A percentile compares a stretch with the other conserved stretches of the same genome.
These are phyloP conservation scores for Drosophila stalkeri DNA, from an alignment of 2,888 invertebrate species.

Conservation along the genomic window DNA sequence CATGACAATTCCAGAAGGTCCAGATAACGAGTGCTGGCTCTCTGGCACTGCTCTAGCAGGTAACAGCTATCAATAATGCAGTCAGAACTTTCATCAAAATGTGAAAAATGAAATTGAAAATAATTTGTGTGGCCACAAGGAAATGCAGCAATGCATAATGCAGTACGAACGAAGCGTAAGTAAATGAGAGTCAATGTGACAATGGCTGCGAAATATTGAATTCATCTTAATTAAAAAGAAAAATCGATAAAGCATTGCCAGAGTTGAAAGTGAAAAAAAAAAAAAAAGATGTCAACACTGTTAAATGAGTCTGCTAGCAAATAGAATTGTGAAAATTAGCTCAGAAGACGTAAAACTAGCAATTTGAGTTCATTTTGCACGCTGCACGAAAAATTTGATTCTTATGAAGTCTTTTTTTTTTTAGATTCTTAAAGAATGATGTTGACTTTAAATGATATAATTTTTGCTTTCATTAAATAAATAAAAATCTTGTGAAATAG, in stretches of 20 bases:
- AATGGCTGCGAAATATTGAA: background rate
- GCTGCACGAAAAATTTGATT: too few species aligned
- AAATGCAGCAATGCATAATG: slow-evolving; percentile 44
- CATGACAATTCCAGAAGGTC: slow-evolving; percentile 55
- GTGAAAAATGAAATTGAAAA: slow-evolving; percentile 29
- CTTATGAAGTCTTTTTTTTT: too few species aligned
- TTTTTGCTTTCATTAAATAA: too few species aligned
- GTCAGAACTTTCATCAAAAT: slow-evolving; percentile 20
- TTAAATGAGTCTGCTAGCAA: background rate
- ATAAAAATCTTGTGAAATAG: too few species aligned
- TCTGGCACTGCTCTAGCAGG: slow-evolving; percentile 10
- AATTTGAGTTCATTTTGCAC: too few species aligned
- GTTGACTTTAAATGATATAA: too few species aligned
- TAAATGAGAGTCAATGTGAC: slow-evolving; percentile 1
- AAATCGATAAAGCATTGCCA: background rate
- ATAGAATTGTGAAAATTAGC: too few species aligned
- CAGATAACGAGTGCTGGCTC: slow-evolving; percentile 21
- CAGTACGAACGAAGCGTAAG: background rate
- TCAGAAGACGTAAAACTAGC: too few species aligned
- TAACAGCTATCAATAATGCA: slow-evolving; percentile 66
- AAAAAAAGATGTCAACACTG: background rate
- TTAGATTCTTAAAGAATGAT: too few species aligned
- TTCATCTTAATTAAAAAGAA: slow-evolving; percentile 2
- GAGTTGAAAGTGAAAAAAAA: background rate
- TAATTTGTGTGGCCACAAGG: slow-evolving; percentile 24